Base-by-base conservation (phyloP, 53 echinoderm and acorn worm genomes). In the Holothuria leucospilota region DNA sequence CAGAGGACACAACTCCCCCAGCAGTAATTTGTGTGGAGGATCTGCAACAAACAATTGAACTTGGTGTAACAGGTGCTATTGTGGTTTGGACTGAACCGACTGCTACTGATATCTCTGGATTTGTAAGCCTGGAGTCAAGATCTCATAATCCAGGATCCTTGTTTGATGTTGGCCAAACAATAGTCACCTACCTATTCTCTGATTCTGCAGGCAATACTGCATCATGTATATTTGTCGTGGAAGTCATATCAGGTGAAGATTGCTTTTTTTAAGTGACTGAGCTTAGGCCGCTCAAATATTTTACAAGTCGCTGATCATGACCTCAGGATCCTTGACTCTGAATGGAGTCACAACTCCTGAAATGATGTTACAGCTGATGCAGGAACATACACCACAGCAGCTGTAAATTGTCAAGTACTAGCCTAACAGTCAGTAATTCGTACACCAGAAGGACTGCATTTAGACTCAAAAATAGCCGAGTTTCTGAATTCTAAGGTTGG, bases 151-250 rank as follows among this genome's bases (percentile, higher is more conserved):
- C 90, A 24, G 83, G 83, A 16, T 21, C 51, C 8, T 52, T 74
- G 29, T 93, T 93, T 69, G 46, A 81, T 7, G 71, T 90, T 75
- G 90, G 90, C 26, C 34, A 71, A 59, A 93, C 93, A 30, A 38
- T 61, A 5, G 90, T 93, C 24, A 86, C 63, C 24, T 93, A 86
- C 41, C 53, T 56, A 41, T 85, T 83, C 42, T 75, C 80, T 81
- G 93, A 93, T 78, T 53, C 58, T 26, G 18, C 87, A 24, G 86
- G 88, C 13, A 93, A 93, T 25, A 13, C 62, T 10, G 62, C 68
- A 6, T 23, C 68, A 8, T 85, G 84, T 51, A 30, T 52, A 40
- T 89, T 89, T 77, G 51, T 68, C 10, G 67, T 89, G 16, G 75
- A 78, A 23, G 71, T 89, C 49, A 20, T 25, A n/a, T 27, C 51